Conservation (phyloP, 2,888 invertebrate species). For the Cheilosia soror region DNA sequence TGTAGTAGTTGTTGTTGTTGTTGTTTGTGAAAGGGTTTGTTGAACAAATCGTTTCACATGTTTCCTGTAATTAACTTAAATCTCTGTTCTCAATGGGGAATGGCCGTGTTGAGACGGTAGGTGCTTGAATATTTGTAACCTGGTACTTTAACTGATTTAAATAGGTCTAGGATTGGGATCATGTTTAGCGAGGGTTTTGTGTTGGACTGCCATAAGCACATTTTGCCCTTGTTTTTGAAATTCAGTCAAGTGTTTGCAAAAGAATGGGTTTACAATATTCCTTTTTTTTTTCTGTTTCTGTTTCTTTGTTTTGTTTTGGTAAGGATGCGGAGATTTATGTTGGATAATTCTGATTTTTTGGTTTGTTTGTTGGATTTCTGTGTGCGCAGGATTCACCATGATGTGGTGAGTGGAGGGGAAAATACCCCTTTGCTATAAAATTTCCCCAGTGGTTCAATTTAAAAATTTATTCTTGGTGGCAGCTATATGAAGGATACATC, state of each 20-base stretch:
- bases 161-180: constrained; percentile 35
- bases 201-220: constrained; percentile 8
- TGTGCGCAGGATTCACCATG: constrained; percentile 39
- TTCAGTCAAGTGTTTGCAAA: constrained; percentile 27
- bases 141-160: constrained; percentile 45
- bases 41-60: constrained; percentile 72
- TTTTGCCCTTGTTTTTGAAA: constrained; percentile 5
- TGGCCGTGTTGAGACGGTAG: constrained; percentile 30
- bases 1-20: constrained; percentile 15
- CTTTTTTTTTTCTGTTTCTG: no score
- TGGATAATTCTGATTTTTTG: constrained; percentile 7
- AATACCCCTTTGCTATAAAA: constrained; percentile 61
- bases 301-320: constrained; percentile 48
- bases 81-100: constrained; percentile 35
- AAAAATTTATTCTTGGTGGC: constrained; percentile 13
- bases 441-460: constrained; percentile 13
- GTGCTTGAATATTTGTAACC: neutral
- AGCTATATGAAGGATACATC: constrained; percentile 10
- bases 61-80: constrained; percentile 72
- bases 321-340: constrained; percentile 32
- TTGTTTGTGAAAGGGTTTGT: constrained; percentile 60
- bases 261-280: constrained; percentile 17
- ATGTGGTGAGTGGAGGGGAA: neutral
- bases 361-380: neutral
- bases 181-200: neutral